Base-by-base conservation (phyloP, 2,888 invertebrate genomes). In the Drosophila stalkeri region DNA sequence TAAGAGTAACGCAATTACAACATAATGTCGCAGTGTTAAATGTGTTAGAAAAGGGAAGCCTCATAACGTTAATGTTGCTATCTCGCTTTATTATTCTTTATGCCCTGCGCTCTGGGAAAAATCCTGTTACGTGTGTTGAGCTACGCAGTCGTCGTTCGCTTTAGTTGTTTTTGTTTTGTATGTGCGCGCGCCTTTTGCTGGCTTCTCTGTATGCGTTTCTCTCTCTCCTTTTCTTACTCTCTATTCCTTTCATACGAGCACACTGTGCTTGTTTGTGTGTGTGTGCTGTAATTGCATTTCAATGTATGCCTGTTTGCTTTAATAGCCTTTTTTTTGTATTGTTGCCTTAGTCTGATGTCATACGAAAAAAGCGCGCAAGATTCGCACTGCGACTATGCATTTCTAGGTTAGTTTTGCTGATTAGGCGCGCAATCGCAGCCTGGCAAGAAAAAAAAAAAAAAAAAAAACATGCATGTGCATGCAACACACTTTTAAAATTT, bases 171-270 rank as follows among this genome's bases (percentile, higher is more conserved):
- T 68, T 78, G 54, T 65, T 77, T 39, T 54, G 35, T 39, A n/a
- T 54, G 64, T 68, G 77, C 80, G 84, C 83, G 84, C 82, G 84
- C 84, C 80, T 64, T 84, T 82, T 70, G 57, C 55, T 69, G 80
- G 86, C 81, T 84, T 85, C 81, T 46, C 49, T 56, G 37, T n/a
- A 27, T 35, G 33, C 64, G 52, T 44, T 52, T 61, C 65, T 63
- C 56, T 63, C 46, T 37, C 39, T 49, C 55, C 64, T 55, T 63
- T 16, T 16, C 16, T 63, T 59, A 47, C 55, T 57, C 52, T 68
- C 49, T 64, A 8, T 64, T 56, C 27, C 37, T 52, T 31, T 39
- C 56, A 56, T 62, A 63, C 66, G 8, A 27, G 33, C 35, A 20
- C 20, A 14, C 27, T 27, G 20, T 27, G 56, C 27, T 44, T 27